phyloP scores from a whole-genome alignment of 1,140 invertebrate genomes.

The Eubasilissa regina region DNA sequence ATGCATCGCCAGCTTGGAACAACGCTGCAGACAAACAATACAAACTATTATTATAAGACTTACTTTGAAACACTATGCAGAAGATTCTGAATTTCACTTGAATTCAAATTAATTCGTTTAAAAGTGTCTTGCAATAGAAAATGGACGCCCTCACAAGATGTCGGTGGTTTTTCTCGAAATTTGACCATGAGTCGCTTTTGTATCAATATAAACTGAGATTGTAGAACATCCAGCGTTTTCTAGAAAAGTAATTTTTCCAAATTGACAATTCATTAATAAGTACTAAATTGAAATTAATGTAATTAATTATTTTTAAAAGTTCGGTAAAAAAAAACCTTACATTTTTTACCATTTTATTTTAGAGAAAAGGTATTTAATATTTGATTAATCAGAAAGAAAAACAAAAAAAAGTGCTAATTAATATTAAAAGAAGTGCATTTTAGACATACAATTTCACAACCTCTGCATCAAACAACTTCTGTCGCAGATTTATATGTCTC shows the following conservation, averaged over 20 bases:
- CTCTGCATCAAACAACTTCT: constrained; percentile 63
- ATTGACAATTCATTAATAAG: neutral
- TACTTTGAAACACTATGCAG: constrained; percentile 62
- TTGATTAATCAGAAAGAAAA: neutral
- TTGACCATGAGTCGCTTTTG: constrained; percentile 82
- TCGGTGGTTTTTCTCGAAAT: constrained; percentile 84
- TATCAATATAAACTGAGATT: constrained; percentile 81
- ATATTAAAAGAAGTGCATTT: constrained; percentile 45
- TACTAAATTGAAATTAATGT: neutral
- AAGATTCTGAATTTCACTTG: constrained; percentile 69
- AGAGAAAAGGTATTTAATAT: neutral
- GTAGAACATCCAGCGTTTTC: constrained; percentile 76
- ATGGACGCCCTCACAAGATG: constrained; percentile 80
- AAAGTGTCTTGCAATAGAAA: constrained; percentile 82
- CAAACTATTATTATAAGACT: neutral
- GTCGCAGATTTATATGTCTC: constrained; percentile 70
- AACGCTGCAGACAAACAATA: no score
- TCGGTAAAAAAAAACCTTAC: neutral
- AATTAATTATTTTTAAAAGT: neutral
- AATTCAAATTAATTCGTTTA: constrained; percentile 73
- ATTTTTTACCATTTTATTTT: neutral
- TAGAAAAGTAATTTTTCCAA: constrained; percentile 62
- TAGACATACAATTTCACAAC: constrained; percentile 59
- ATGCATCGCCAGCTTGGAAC: no score
- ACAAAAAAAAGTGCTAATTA: constrained; percentile 26